Base-by-base conservation (phyloP, 2,888 invertebrate genomes). In the Drosophila aldrichi region DNA sequence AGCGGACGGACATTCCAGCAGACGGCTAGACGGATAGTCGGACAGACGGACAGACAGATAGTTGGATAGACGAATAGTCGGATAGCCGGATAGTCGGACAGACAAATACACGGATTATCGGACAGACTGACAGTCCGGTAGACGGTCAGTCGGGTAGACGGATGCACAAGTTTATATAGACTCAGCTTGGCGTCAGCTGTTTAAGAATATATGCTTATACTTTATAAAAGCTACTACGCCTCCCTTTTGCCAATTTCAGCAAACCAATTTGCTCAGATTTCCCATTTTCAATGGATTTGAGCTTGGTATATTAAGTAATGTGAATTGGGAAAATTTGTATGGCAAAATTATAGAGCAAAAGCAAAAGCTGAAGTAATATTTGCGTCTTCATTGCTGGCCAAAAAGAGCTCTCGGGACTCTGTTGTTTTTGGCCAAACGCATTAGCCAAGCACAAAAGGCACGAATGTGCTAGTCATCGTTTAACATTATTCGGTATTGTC, bases 381-480 rank as follows among this genome's bases (percentile, higher is more conserved):
- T 51, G 51, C 51, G 20, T 5, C 34, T 49, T 49, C 36, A 51
- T 36, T 20, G 36, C 16, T 16, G 9, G 51, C 36, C 40, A 12
- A n/a, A 25, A 22, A n/a, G 6, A 14, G 52, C 36, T 22, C 1
- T 16, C 22, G 12, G 7, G 8, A 20, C 49, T 3, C 49, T 12
- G 43, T 29, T 58, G 36, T 46, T 46, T 38, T 29, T 52, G 34
- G 20, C 36, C 36, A 18, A 38, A 29, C 38, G 57, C 57, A 58
- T 58, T 38, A 58, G 25, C 12, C 43, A 3, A 3, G 22, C 55
- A 18, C 56, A 44, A 49, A 41, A 1, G 29, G 29, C 0, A 6
- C n/a, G 38, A 56, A 41, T 48, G 32, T 59, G 68, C 68, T 36
- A 54, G 73, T 72, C 73, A 74, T 72, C 55, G 62, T 72, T 55